Base-by-base conservation (phyloP, 2,888 invertebrate genomes). In the Lasioglossum marginatum region DNA sequence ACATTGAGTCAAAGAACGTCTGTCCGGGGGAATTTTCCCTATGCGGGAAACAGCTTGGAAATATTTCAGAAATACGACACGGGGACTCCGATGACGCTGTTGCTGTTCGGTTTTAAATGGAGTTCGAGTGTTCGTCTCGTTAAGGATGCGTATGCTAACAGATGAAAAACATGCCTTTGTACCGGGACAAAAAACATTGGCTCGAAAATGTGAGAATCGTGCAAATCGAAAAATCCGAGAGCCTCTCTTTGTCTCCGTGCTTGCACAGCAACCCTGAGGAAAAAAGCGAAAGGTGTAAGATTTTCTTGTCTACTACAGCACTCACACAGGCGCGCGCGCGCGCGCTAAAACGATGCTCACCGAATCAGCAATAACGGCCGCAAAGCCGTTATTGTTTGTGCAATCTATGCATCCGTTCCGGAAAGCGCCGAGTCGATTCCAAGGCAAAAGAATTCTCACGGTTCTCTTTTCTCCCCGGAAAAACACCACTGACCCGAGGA, bases 401-500 rank as follows among this genome's bases (percentile, higher is more conserved):
- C 73, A 34, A 73, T 73, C 73, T 34, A 14, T 45, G 73, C 48
- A 31, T 73, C 45, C 48, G 34, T 73, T 73, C 19, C 34, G 23
- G 34, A 10, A 48, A 31, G 34, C 34, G 48, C n/a, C 34, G 72
- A 72, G 34, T 34, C 73, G 48, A 40, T 52, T 70, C 23, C 77
- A 70, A 48, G 77, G 8, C 19, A 5, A 63, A 80, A 81, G 79
- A 79, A 72, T 73, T 76, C 82, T 77, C 77, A 73, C 60, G 73
- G 19, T 34, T 63, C 43, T 14, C 48, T 77, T 74, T 74, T 68
- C 80, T 77, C n/a, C 70, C 60, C 68, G 72, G 86, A 82, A 87
- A 78, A 81, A 23, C 16, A 81, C 85, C 75, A 82, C 68, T 48
- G 87, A 78, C 76, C 40, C 60, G 75, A 73, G 76, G 75, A 85